Conservation (phyloP, 2,888 invertebrate genomes). For the Keiferia lycopersicella region DNA sequence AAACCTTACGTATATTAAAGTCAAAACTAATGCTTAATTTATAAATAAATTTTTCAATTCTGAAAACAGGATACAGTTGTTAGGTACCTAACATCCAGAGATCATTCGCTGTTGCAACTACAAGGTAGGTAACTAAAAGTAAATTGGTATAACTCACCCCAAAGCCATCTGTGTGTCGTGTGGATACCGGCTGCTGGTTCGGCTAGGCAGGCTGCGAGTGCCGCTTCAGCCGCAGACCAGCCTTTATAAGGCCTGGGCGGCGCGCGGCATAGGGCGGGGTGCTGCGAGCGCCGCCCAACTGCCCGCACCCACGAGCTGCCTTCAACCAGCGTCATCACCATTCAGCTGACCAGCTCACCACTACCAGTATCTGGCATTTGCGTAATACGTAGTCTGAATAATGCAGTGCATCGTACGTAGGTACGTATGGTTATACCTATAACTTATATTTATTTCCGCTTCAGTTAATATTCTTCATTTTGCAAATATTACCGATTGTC, state of each 20-base stretch:
- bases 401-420: too few relatives aligned
- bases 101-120: constrained; percentile 25
- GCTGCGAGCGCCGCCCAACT: constrained; percentile 54
- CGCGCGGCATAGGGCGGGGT: constrained; percentile 37
- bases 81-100: too few relatives aligned
- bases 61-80: neutral
- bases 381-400: too few relatives aligned
- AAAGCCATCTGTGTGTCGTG: constrained; percentile 48
- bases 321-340: neutral
- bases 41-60: neutral
- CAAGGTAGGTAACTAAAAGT: neutral
- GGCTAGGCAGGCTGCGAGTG: constrained; percentile 45
- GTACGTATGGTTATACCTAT: too few relatives aligned
- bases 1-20: too few relatives aligned
- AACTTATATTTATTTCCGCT: too few relatives aligned
- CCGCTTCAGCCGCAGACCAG: constrained; percentile 45
- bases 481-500: too few relatives aligned
- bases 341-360: neutral
- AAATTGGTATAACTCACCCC: constrained; percentile 42
- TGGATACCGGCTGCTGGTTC: neutral
- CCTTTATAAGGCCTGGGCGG: constrained; percentile 61
- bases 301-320: constrained; percentile 47
- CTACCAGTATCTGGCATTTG: too few relatives aligned
- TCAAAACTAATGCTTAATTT: neutral
- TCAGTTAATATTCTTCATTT: too few relatives aligned